These are phyloP conservation scores for Candoia aspera DNA, from an alignment of 2,113 vertebrate species.

Conservation along the genomic window DNA sequence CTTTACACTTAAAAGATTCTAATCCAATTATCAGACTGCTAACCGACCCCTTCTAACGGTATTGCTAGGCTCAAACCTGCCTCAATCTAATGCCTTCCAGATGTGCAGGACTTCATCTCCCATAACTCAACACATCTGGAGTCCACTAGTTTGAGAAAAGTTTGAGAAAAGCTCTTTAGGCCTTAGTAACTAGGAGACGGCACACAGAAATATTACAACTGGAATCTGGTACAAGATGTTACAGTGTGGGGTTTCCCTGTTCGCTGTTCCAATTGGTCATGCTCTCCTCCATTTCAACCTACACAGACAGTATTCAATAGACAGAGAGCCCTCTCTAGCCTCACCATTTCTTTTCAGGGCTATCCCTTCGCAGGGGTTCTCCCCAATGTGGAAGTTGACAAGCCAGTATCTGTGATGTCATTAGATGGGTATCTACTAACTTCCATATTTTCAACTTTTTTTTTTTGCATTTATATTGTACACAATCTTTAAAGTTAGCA, in stretches of 20 bases:
- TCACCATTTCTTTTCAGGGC: not conserved
- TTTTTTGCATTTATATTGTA: too few relatives aligned
- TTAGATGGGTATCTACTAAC: not conserved
- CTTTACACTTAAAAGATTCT: not conserved
- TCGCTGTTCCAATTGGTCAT: not conserved
- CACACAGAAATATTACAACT: not conserved
- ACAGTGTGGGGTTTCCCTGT: not conserved
- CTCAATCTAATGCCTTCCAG: not conserved
- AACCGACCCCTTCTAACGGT: not conserved
- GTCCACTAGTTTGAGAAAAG: not conserved
- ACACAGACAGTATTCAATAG: not conserved
- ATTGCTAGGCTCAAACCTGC: not conserved
- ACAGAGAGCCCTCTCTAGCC: not conserved
- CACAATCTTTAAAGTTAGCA: too few relatives aligned
- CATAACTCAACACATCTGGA: not conserved
- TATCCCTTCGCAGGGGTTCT: not conserved
- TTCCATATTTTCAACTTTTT: too few relatives aligned
- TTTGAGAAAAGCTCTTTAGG: not conserved
- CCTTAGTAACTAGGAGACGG: not conserved
- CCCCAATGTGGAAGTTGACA: not conserved
- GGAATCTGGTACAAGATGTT: not conserved
- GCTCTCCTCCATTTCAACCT: not conserved
- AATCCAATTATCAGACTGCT: not conserved
- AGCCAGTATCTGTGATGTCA: not conserved
- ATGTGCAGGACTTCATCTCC: not conserved